Base-by-base conservation (phyloP, 2,113 vertebrate species). In the Oncorhynchus kisutch region DNA sequence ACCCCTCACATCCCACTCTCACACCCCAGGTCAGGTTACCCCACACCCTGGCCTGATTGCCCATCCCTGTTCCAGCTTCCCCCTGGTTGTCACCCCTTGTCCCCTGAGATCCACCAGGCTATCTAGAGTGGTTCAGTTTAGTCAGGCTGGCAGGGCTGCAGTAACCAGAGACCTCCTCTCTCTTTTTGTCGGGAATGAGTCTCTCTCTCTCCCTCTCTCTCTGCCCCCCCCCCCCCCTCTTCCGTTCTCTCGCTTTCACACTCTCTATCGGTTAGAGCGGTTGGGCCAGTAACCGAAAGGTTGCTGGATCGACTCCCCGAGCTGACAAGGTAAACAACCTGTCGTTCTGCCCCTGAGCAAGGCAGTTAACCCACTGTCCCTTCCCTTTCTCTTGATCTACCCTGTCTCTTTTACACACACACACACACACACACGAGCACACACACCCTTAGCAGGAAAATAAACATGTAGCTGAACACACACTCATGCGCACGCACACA, bases 51-150 rank as follows among this genome's bases (percentile, higher is more conserved):
- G 67, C 6, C 65, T 24, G 48, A 18, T 25, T 18, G 25, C 60
- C 64, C 64, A 4, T 71, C 76, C 67, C 73, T 27, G 78, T 79
- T 71, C 78, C 85, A 86, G 88, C 88, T 89, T 83, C 75, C 87
- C 73, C 73, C 67, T 2, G 78, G 82, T 84, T 70, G 72, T 84
- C 81, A 79, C 74, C 71, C 57, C 18, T 48, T 48, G 51, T 67
- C 81, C 68, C 54, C 62, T 11, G 8, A 5, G 31, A 27, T 20
- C 16, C n/a, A 59, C 81, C 75, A 73, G 72, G 60, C 24, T 79
- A 73, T 75, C 79, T 78, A 45, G 39, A 11, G 39, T 2, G 39
- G 39, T 45, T 45, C 2, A 11, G 39, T 64, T 8, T 25, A 22
- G 8, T n/a, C 12, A 64, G 7, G 9, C 60, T 64, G 60, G 60